Conservation (phyloP, 2,888 invertebrate genomes). For the Gibbula magus region DNA sequence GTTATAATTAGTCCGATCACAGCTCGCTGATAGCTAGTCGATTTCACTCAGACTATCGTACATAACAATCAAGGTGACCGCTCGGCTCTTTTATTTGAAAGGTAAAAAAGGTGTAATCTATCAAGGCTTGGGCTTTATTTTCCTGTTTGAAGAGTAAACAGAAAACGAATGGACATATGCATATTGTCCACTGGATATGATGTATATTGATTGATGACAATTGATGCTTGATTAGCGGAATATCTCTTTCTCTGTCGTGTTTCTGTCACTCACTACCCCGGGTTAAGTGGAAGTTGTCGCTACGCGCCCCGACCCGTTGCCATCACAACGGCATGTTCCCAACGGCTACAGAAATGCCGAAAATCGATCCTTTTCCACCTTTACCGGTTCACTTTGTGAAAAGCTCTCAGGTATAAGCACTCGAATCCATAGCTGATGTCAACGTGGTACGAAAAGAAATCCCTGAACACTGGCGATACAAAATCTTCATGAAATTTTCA, state of each 20-base stretch:
- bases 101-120: constrained; percentile 6
- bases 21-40: constrained; percentile 4
- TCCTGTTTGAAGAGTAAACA: constrained; percentile 1
- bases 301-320: not conserved
- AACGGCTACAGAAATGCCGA: constrained; percentile 10
- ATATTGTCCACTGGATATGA: constrained; percentile 7
- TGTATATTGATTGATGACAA: constrained; percentile 22
- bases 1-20: constrained; percentile 10
- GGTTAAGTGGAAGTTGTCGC: constrained; percentile 24
- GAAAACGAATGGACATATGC: not conserved
- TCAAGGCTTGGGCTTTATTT: not conserved
- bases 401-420: constrained; percentile 19
- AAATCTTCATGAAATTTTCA: constrained; percentile 13
- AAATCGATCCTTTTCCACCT: constrained; percentile 24
- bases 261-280: constrained; percentile 20
- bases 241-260: not conserved
- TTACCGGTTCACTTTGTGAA: not conserved
- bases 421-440: constrained; percentile 7
- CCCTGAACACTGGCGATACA: not conserved
- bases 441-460: not conserved
- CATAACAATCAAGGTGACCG: constrained; percentile 12
- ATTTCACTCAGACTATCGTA: not conserved
- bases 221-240: constrained; percentile 15
- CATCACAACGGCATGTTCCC: constrained; percentile 20
- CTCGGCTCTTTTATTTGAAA: not conserved